Conservation (phyloP, 1,140 invertebrate genomes). For the Drosophila virilis region DNA sequence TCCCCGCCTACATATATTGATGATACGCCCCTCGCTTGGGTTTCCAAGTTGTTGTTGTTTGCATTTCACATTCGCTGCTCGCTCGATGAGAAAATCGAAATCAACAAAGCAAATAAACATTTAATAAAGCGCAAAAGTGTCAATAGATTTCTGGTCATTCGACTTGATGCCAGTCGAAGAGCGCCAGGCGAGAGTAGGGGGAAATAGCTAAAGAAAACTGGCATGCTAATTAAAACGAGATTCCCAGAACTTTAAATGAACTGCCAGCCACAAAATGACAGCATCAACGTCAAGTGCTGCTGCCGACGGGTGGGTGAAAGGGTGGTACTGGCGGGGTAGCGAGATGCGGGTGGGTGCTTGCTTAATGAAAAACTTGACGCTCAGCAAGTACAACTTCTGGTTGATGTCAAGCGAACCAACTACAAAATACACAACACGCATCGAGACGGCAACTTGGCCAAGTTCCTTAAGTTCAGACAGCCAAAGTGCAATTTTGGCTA, state of each 20-base stretch:
- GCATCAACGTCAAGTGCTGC: slow-evolving; percentile 49
- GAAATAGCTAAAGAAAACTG: slow-evolving; percentile 15
- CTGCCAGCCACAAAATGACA: slow-evolving; percentile 70
- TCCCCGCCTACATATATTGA: slow-evolving; percentile 6
- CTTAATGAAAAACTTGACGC: slow-evolving; percentile 74
- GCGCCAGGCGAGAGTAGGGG: neutral
- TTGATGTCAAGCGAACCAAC: slow-evolving; percentile 58
- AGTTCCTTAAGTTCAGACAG: slow-evolving; percentile 36
- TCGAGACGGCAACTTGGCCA: slow-evolving; percentile 37
- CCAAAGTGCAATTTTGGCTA: slow-evolving; percentile 46
- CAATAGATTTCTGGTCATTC: slow-evolving; percentile 65
- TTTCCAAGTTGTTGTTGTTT: slow-evolving; percentile 57
- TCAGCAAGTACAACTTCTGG: slow-evolving; percentile 59
- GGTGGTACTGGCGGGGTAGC: neutral
- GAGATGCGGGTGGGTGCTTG: neutral
- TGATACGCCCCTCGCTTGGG: slow-evolving; percentile 16
- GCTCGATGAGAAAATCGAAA: slow-evolving; percentile 72
- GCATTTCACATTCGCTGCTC: slow-evolving; percentile 75
- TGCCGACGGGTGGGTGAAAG: neutral
- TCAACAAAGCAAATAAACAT: slow-evolving; percentile 80
- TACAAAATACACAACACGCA: slow-evolving; percentile 55
- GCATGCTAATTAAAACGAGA: slow-evolving; percentile 72
- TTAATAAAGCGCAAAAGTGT: slow-evolving; percentile 74
- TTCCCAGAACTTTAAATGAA: slow-evolving; percentile 75
- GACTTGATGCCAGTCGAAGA: neutral